A percentile compares a stretch with the other conserved stretches of the same genome.
Conservation (phyloP, 2,113 vertebrate genomes). For the Corythoichthys intestinalis region DNA sequence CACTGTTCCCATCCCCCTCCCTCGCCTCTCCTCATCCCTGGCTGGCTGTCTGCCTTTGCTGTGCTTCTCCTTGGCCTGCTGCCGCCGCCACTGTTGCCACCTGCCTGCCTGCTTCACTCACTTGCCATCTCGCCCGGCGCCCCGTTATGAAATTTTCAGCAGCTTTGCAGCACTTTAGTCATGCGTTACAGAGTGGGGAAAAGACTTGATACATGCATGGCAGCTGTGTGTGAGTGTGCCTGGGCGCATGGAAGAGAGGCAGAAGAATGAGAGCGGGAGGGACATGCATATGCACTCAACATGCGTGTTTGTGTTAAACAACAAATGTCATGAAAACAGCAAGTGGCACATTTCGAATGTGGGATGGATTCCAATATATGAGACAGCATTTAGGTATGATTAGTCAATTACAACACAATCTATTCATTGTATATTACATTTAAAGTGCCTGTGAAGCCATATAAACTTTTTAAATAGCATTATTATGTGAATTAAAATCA, state of each 20-base stretch:
- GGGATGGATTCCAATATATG: conserved; percentile 20
- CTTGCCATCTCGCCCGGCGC: conserved; percentile 44
- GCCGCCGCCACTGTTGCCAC: conserved; percentile 49
- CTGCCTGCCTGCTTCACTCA: conserved; percentile 36
- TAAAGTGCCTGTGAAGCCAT: conserved; percentile 2
- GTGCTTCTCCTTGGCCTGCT: conserved; percentile 52
- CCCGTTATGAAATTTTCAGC: conserved; percentile 73
- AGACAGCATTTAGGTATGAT: background rate
- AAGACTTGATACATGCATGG: conserved; percentile 35
- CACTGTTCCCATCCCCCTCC: conserved; percentile 17
- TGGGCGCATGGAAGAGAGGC: background rate
- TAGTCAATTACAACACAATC: no score
- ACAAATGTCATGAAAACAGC: background rate
- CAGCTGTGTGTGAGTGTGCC: conserved; percentile 4
- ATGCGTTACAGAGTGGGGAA: conserved; percentile 50
- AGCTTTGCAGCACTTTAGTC: conserved; percentile 68
- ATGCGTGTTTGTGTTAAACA: conserved; percentile 6
- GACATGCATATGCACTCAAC: conserved; percentile 9
- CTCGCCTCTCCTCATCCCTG: conserved; percentile 12
- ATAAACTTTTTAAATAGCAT: conserved; percentile 10
- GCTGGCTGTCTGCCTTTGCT: conserved; percentile 31
- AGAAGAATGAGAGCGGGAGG: background rate
- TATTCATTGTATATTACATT: no score
- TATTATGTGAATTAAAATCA: no score
- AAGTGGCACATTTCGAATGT: conserved; percentile 28